These are phyloP conservation scores for Athrips mouffetella DNA, from an alignment of 2,888 invertebrate genomes.

Conservation along the genomic window DNA sequence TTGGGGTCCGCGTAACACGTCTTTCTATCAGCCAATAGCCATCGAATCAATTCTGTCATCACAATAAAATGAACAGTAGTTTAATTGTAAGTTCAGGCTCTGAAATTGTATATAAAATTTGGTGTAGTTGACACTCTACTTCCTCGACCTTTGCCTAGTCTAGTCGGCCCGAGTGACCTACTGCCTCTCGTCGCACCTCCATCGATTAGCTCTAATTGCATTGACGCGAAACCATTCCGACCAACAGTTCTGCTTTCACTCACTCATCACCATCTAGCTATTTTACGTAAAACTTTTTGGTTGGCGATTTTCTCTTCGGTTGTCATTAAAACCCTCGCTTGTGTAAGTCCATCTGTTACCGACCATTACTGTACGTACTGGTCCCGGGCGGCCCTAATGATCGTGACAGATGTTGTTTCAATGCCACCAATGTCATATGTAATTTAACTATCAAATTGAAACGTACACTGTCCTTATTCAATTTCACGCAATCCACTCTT, in stretches of 20 bases:
- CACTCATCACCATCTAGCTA: constrained; percentile 16
- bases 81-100: too few relatives aligned
- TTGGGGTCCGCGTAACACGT: too few relatives aligned
- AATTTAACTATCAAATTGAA: constrained; percentile 31
- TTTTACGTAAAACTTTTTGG: not conserved
- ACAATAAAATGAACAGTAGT: too few relatives aligned
- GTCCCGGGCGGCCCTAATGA: constrained; percentile 29
- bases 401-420: constrained; percentile 38
- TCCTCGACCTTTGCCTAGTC: constrained; percentile 23
- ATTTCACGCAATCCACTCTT: not conserved
- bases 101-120: too few relatives aligned
- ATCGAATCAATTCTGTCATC: too few relatives aligned
- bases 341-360: constrained; percentile 52
- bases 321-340: constrained; percentile 5
- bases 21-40: too few relatives aligned
- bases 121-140: constrained; percentile 20
- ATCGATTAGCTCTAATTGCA: constrained; percentile 43
- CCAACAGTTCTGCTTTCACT: constrained; percentile 46
- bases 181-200: constrained; percentile 35
- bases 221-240: constrained; percentile 27
- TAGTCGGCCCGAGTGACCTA: constrained; percentile 31
- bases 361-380: constrained; percentile 36
- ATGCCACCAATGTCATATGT: constrained; percentile 29
- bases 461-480: not conserved
- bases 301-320: not conserved